These are phyloP conservation scores for Spea hammondii DNA, from an alignment of 2,797 vertebrate species.

Conservation along the genomic window DNA sequence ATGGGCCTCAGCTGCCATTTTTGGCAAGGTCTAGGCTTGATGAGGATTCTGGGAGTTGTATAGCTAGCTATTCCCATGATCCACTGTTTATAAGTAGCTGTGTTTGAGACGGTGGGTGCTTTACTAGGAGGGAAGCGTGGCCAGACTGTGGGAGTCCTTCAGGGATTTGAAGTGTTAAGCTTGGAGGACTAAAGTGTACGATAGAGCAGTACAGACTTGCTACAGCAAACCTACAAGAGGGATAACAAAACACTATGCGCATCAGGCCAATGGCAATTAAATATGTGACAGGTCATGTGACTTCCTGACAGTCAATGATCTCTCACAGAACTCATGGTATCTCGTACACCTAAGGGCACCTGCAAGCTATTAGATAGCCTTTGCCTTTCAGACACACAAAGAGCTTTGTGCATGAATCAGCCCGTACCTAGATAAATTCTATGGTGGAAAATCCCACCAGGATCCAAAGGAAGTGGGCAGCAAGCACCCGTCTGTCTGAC, in stretches of 20 bases:
- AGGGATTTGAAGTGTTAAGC: conserved; percentile 10
- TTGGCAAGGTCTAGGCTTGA: too few species aligned
- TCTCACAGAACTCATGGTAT: conserved; percentile 58
- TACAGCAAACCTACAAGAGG: not conserved
- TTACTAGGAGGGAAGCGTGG: not conserved
- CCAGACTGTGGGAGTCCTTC: not conserved
- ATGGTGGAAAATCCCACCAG: conserved; percentile 57
- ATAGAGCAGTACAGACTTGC: not conserved
- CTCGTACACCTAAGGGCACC: conserved; percentile 61
- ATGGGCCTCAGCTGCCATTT: too few species aligned
- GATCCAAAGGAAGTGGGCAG: conserved; percentile 64
- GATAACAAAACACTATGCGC: not conserved
- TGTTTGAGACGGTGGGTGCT: not conserved
- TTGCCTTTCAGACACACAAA: conserved; percentile 60
- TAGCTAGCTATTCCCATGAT: too few species aligned
- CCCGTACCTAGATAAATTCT: conserved; percentile 57
- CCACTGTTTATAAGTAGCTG: too few species aligned
- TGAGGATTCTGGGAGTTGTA: too few species aligned
- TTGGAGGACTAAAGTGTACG: not conserved
- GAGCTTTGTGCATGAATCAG: conserved; percentile 67
- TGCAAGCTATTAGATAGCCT: conserved; percentile 60
- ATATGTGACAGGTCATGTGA: not conserved
- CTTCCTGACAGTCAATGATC: conserved; percentile 49
- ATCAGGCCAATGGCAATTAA: not conserved
- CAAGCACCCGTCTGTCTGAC: conserved; percentile 47